These are phyloP conservation scores for Zelostemma sp. DNA, from an alignment of 1,140 invertebrate genomes.

Conservation along the genomic window DNA sequence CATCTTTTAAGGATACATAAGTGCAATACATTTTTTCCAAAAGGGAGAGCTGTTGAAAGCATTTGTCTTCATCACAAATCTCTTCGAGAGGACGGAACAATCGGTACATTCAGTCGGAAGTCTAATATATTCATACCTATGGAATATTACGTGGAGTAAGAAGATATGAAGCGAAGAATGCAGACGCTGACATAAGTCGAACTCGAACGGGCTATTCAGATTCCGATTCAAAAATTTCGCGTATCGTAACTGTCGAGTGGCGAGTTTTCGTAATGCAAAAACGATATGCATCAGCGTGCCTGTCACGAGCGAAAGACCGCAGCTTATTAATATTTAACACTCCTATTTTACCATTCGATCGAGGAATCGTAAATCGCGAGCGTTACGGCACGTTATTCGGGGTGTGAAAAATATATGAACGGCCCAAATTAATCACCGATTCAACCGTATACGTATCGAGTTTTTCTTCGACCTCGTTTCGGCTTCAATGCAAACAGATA, in stretches of 20 bases:
- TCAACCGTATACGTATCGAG: too few relatives aligned
- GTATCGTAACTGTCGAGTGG: constrained; percentile 35
- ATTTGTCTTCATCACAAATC: neutral
- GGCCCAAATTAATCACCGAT: too few relatives aligned
- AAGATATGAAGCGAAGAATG: constrained; percentile 36
- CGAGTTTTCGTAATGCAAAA: constrained; percentile 63
- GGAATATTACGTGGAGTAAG: constrained; percentile 20
- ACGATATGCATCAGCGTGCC: constrained; percentile 68
- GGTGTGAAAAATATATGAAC: constrained; percentile 4
- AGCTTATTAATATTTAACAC: constrained; percentile 68
- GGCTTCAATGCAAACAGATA: too few relatives aligned
- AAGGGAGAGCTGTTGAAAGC: too few relatives aligned
- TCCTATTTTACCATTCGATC: constrained; percentile 39
- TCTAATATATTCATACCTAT: constrained; percentile 42
- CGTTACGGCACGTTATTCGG: neutral
- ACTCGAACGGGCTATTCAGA: constrained; percentile 50
- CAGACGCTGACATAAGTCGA: constrained; percentile 50
- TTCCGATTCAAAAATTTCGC: constrained; percentile 53
- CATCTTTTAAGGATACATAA: too few relatives aligned
- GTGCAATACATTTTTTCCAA: too few relatives aligned
- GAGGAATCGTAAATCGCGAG: neutral
- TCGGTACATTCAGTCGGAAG: constrained; percentile 23
- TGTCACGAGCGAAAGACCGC: constrained; percentile 57
- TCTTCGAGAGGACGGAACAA: neutral
- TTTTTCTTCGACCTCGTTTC: too few relatives aligned